Base-by-base conservation (phyloP, 1,140 invertebrate genomes). In the Portunus trituberculatus region DNA sequence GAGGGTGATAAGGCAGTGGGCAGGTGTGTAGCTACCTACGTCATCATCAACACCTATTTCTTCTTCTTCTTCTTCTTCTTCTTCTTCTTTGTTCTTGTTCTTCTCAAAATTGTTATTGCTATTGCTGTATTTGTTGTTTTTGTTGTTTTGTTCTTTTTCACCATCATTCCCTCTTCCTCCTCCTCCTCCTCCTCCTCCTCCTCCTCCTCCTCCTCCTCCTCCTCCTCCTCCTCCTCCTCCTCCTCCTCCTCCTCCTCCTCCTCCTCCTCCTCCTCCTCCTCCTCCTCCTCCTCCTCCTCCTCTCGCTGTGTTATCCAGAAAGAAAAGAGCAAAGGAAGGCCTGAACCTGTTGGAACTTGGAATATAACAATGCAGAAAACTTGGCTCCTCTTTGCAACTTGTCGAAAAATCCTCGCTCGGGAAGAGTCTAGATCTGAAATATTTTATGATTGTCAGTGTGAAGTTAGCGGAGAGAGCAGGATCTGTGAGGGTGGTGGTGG, bases 321-420 rank as follows among this genome's bases (percentile, higher is more conserved):
- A 45, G 45, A 46, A 88, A 88, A 76, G 67, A 76, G 20, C 67
- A 20, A 76, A 76, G 67, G n/a, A 76, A n/a, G 67, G n/a, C 20
- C 25, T 76, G 29, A 92, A 83, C 67, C 82, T 46, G 28, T 82
- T 76, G 31, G 39, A 92, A 92, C 91, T 92, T 93, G 83, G 28
- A 82, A 25, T 93, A 86, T 93, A 93, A 93, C 92, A 93, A 93
- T 84, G 92, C 92, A 45, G 46, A 84, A 93, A 86, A 93, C 92
- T 93, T 48, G 83, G 82, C 39, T 48, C 45, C 83, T 46, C 45
- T 31, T 39, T 93, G 82, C 45, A 93, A 93, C 82, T 93, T 93
- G 92, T 93, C 92, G 45, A 86, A 82, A 76, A 45, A 45, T 87
- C 45, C 32, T 25, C 67, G 16, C 39, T 52, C n/a, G n/a, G 32